phyloP scores from a whole-genome alignment of 2,113 vertebrate genomes.

The Scartelaos histophorus region DNA sequence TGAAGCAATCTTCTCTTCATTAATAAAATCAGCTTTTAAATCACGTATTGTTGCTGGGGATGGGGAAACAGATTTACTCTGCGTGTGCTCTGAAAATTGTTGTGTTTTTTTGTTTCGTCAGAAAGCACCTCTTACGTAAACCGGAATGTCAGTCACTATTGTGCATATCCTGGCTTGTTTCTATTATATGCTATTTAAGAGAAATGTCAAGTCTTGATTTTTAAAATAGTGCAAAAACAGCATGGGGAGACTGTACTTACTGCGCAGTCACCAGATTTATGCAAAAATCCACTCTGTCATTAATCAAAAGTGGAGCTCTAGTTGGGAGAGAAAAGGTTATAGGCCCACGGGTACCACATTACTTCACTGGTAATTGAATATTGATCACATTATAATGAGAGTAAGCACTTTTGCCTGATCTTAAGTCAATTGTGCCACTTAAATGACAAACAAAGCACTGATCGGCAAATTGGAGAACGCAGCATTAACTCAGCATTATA shows the following conservation, averaged over 20 bases:
- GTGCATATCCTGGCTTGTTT: background rate
- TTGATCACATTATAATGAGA: conserved; percentile 69
- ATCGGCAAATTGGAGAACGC: conserved; percentile 46
- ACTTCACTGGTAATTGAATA: conserved; percentile 70
- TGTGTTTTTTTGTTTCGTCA: background rate
- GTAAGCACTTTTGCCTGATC: conserved; percentile 66
- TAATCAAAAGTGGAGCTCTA: conserved; percentile 51
- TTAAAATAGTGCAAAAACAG: conserved; percentile 19
- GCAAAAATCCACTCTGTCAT: conserved; percentile 45
- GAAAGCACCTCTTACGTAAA: background rate
- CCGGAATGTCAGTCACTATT: background rate
- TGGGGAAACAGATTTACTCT: background rate
- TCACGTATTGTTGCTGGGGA: background rate
- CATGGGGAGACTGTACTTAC: conserved; percentile 34
- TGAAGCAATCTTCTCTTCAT: conserved; percentile 16
- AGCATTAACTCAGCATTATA: conserved; percentile 39
- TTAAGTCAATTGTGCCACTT: conserved; percentile 61
- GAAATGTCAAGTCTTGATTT: conserved; percentile 10
- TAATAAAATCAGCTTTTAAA: conserved; percentile 29
- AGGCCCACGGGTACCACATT: conserved; percentile 48
- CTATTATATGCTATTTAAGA: conserved; percentile 1
- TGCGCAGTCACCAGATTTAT: conserved; percentile 48
- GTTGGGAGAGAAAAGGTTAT: conserved; percentile 36
- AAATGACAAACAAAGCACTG: conserved; percentile 42
- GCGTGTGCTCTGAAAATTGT: background rate